phyloP scores from a whole-genome alignment of 23 tunicate species.

The Phallusia fumigata region DNA sequence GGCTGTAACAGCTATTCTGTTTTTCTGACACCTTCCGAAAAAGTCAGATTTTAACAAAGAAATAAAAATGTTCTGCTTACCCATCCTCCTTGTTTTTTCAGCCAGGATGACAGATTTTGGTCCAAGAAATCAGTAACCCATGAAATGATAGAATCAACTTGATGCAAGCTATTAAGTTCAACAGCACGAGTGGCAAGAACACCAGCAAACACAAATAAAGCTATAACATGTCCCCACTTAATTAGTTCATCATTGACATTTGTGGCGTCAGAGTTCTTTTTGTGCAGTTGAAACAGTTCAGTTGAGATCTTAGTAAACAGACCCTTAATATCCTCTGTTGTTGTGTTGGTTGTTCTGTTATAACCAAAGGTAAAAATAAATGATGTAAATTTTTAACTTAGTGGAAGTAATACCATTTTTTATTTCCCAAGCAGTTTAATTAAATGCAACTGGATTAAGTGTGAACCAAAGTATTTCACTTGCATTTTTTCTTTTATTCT shows the following conservation, averaged over 20 bases:
- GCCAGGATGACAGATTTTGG: conserved; percentile 17
- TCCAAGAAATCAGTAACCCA: conserved; percentile 42
- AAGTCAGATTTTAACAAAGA: not conserved
- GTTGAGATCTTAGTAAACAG: not conserved
- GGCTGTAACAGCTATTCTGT: no score
- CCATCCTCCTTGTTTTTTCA: conserved; percentile 42
- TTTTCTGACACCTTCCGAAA: no score
- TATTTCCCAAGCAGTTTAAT: no score
- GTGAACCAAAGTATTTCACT: no score
- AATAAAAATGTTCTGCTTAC: not conserved
- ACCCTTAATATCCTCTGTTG: not conserved
- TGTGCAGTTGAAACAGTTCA: not conserved
- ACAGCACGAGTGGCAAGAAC: conserved; percentile 35
- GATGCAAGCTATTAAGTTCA: conserved; percentile 18
- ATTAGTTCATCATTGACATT: not conserved
- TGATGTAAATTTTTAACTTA: no score
- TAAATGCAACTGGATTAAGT: no score
- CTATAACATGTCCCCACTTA: conserved; percentile 44
- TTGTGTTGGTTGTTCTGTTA: not conserved
- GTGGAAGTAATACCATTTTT: no score
- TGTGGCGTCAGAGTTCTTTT: not conserved
- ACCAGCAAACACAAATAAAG: conserved; percentile 36
- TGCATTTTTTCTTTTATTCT: no score
- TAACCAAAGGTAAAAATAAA: no score
- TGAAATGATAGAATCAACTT: conserved; percentile 38